Base-by-base conservation (phyloP, 2,888 invertebrate species). In the Synanthedon vespiformis region DNA sequence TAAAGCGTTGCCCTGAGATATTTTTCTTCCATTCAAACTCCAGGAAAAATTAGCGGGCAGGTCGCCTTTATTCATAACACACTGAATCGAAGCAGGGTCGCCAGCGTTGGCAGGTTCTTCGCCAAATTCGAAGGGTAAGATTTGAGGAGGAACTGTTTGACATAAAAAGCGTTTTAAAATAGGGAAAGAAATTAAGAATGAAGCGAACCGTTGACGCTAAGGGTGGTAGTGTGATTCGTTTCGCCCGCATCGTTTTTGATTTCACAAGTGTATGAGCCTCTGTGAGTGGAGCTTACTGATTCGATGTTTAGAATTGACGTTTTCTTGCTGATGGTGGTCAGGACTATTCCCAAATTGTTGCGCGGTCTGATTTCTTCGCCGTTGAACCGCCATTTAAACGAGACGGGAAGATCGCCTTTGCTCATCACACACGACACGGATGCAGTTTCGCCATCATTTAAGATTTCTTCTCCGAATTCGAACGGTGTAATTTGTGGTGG, bases 391-490 rank as follows among this genome's bases (percentile, higher is more conserved):
- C 95, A 95, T 51, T 89, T 89, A 60, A 96, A 93, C 58, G 89
- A 89, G 57, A 95, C 88, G 11, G 95, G 95, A 48, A 92, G 82
- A 75, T 96, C 96, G 34, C 95, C 95, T 74, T 93, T 93, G 69
- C 89, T 91, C 63, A 94, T 93, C 50, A 92, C 90, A 73, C 95
- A 95, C 52, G 90, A 90, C 22, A 92, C 90, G 14, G 93, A 92
- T 22, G 92, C 91, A 64, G 91, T 90, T 68, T 93, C 93, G 58
- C 93, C 90, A 66, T 92, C 91, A 68, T 93, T 92, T 58, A 92
- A 87, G 57, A 90, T 89, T 61, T 92, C 92, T 61, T 92, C 92
- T 60, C 93, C 94, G 66, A 94, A 93, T 70, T 90, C 90, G 70
- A 94, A 93, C 44, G 92, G 92, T 59, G 91, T 89, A 63, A 94